phyloP scores from a whole-genome alignment of 2,888 invertebrate species.

The Orthosia incerta region DNA sequence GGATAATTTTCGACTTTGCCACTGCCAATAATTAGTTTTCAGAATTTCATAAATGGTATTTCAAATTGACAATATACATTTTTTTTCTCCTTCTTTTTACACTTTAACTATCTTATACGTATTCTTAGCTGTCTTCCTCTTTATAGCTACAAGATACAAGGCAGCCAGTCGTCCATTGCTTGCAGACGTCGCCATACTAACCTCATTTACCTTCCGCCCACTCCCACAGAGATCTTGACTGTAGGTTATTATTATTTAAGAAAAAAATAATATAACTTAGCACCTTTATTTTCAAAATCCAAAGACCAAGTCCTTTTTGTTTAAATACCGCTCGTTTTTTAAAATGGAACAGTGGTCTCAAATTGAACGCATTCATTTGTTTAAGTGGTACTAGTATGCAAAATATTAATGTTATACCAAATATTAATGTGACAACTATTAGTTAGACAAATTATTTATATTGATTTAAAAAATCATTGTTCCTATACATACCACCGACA shows the following conservation, averaged over 20 bases:
- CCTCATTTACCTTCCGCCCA: conserved; percentile 30
- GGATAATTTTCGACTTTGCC: too few relatives aligned
- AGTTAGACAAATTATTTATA: too few relatives aligned
- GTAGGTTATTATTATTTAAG: conserved; percentile 9
- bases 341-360: not conserved
- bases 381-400: not conserved
- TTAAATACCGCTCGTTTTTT: too few relatives aligned
- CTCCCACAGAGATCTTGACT: not conserved
- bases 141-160: conserved; percentile 21
- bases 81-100: not conserved
- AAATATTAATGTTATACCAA: too few relatives aligned
- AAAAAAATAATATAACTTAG: not conserved
- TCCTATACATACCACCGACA: not conserved
- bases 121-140: not conserved
- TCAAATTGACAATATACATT: not conserved
- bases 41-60: not conserved
- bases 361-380: not conserved
- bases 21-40: too few relatives aligned
- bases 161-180: conserved; percentile 28
- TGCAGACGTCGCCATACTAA: conserved; percentile 48
- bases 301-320: too few relatives aligned
- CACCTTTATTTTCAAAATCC: too few relatives aligned
- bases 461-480: not conserved
- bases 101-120: not conserved
- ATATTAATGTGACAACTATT: too few relatives aligned